These are phyloP conservation scores for Laspeyria flexula DNA, from an alignment of 2,888 invertebrate species.

Conservation along the genomic window DNA sequence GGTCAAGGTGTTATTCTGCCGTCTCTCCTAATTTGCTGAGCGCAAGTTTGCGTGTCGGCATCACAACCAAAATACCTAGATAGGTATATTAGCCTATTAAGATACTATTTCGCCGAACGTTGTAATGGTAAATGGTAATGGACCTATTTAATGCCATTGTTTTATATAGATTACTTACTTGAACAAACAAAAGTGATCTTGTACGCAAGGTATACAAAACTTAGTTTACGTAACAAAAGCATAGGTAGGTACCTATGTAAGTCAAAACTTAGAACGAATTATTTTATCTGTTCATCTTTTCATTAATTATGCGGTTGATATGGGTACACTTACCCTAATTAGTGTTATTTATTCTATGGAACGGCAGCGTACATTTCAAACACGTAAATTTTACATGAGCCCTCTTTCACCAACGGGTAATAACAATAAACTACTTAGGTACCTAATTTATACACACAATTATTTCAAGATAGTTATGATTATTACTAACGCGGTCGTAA, in stretches of 20 bases:
- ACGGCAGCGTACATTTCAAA: slow-evolving; percentile 18
- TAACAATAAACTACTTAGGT: slow-evolving; percentile 29
- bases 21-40: no score
- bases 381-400: slow-evolving; percentile 28
- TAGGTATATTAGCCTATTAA: slow-evolving; percentile 8
- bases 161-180: slow-evolving; percentile 31
- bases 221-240: slow-evolving; percentile 43
- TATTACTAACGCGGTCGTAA: slow-evolving; percentile 11
- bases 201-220: slow-evolving; percentile 27
- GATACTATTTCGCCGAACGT: slow-evolving; percentile 15
- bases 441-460: neutral
- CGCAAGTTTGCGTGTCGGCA: slow-evolving; percentile 24
- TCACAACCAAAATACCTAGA: slow-evolving; percentile 5
- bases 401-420: slow-evolving; percentile 21
- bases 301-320: slow-evolving; percentile 29
- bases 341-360: slow-evolving; percentile 24
- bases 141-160: slow-evolving; percentile 36
- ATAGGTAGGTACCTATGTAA: no score
- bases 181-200: slow-evolving; percentile 50
- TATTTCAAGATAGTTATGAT: slow-evolving; percentile 19
- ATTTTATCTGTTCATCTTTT: slow-evolving; percentile 22
- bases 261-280: no score
- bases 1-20: no score
- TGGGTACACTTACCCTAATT: slow-evolving; percentile 24
- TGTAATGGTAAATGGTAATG: slow-evolving; percentile 9